Evolutionary conservation across 2,888 invertebrate species (phyloP).

Genomic region (Parapristionchus giblindavisi): DNA sequence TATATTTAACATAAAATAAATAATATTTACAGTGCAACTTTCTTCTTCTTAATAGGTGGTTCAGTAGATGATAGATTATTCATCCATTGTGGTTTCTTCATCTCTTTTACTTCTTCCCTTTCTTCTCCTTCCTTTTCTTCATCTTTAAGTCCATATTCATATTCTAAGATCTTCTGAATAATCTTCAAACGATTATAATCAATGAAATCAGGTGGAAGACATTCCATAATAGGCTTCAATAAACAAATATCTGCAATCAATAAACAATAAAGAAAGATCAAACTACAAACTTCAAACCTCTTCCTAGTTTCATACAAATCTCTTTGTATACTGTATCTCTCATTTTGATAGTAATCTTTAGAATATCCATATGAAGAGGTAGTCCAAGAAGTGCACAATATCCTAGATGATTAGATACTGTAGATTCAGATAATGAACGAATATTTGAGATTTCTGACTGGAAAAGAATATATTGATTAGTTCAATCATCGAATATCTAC

Average conservation of each 20-base stretch:
- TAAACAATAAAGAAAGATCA: neutral
- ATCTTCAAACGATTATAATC: slow-evolving; percentile 54
- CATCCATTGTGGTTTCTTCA: neutral
- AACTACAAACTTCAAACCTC: neutral
- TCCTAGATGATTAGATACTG: slow-evolving; percentile 45
- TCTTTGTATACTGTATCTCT: slow-evolving; percentile 43
- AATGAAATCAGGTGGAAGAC: slow-evolving; percentile 44
- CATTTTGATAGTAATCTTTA: slow-evolving; percentile 45
- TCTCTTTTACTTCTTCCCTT: slow-evolving; percentile 14
- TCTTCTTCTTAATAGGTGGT: slow-evolving; percentile 28
- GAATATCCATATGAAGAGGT: slow-evolving; percentile 52
- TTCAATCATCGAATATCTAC: no score
- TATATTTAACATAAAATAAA: no score
- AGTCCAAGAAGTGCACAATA: slow-evolving; percentile 48
- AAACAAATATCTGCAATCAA: slow-evolving; percentile 50
- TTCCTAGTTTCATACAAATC: slow-evolving; percentile 25
- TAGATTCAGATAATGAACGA: slow-evolving; percentile 39
- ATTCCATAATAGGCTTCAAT: slow-evolving; percentile 57
- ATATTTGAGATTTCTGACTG: slow-evolving; percentile 41
- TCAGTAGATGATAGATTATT: neutral
- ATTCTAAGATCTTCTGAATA: slow-evolving; percentile 50
- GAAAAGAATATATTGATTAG: slow-evolving; percentile 14
- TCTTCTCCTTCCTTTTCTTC: slow-evolving; percentile 23
- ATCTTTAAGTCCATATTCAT: slow-evolving; percentile 51
- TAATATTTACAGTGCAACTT: slow-evolving; percentile 12